Percentiles rank a stretch among this genome's conserved stretches.
These are phyloP conservation scores for Strix uralensis DNA, from an alignment of 2,113 vertebrate species.

Conservation along the genomic window DNA sequence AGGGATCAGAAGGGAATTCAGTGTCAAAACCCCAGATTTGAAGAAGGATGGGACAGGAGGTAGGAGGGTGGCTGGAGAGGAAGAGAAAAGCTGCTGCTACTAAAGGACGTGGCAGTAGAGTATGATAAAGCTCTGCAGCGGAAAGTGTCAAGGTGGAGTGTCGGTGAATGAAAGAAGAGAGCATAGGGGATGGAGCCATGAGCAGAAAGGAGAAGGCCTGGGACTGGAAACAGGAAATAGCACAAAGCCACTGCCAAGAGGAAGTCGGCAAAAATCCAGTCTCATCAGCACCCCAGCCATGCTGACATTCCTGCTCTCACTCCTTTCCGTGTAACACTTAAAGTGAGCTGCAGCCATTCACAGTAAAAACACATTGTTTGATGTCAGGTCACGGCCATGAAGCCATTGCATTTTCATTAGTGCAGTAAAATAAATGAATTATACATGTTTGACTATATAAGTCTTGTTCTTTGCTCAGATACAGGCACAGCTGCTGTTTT, in stretches of 20 bases:
- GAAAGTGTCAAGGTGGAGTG: neutral
- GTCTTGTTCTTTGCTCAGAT: neutral
- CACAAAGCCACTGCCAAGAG: neutral
- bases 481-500: neutral
- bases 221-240: neutral
- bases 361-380: neutral
- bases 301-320: neutral
- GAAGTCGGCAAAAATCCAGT: neutral
- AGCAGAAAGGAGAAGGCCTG: neutral
- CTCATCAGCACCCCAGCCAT: neutral
- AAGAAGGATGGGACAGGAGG: neutral
- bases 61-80: neutral
- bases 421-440: neutral
- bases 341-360: neutral
- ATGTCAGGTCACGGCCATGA: neutral
- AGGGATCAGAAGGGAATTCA: neutral
- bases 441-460: fast-evolving
- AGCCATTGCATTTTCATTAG: neutral
- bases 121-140: neutral
- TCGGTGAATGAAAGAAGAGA: neutral
- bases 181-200: neutral
- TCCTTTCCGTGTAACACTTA: neutral
- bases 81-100: neutral
- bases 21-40: neutral
- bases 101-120: neutral